Evolutionary conservation across 2,888 invertebrate species (phyloP).

Genomic region (Cryptocephalus primarius): DNA sequence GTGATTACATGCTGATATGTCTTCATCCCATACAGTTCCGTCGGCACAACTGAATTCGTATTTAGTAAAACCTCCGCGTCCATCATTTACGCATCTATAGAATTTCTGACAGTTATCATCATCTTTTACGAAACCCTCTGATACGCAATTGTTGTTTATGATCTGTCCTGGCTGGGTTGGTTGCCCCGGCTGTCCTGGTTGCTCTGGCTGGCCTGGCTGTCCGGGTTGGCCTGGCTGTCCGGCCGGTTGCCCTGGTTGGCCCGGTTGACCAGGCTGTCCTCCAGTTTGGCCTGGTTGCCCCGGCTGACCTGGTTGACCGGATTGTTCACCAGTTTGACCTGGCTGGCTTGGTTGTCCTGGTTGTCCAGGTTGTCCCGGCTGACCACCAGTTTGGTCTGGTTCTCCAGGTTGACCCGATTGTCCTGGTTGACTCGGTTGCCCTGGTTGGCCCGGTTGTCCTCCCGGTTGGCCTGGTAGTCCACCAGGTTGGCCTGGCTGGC

Average conservation of each 20-base stretch:
- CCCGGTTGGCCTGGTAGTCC: slow-evolving; percentile 3
- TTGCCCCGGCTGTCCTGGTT: background rate
- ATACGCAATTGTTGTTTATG: slow-evolving; percentile 35
- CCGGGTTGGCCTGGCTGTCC: no score
- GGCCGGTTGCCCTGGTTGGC: no score
- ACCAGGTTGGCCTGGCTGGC: background rate
- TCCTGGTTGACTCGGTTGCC: background rate
- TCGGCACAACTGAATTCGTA: slow-evolving; percentile 63
- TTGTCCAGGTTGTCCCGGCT: no score
- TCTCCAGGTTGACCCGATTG: background rate
- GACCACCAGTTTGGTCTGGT: no score
- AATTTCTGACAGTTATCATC: slow-evolving; percentile 59
- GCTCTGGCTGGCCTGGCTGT: background rate
- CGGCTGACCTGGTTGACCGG: background rate
- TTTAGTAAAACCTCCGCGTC: slow-evolving; percentile 46
- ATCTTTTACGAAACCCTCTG: slow-evolving; percentile 62
- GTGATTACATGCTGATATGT: slow-evolving; percentile 58
- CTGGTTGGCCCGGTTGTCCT: slow-evolving; percentile 3
- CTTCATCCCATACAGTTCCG: slow-evolving; percentile 67
- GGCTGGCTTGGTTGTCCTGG: background rate
- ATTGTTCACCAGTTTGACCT: background rate
- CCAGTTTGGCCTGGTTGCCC: background rate
- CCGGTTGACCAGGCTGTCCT: background rate
- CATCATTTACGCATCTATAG: slow-evolving; percentile 60
- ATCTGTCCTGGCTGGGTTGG: slow-evolving; percentile 1